phyloP scores from a whole-genome alignment of 92 coral and sea anemone genomes.

The Palythoa caribaeorum region DNA sequence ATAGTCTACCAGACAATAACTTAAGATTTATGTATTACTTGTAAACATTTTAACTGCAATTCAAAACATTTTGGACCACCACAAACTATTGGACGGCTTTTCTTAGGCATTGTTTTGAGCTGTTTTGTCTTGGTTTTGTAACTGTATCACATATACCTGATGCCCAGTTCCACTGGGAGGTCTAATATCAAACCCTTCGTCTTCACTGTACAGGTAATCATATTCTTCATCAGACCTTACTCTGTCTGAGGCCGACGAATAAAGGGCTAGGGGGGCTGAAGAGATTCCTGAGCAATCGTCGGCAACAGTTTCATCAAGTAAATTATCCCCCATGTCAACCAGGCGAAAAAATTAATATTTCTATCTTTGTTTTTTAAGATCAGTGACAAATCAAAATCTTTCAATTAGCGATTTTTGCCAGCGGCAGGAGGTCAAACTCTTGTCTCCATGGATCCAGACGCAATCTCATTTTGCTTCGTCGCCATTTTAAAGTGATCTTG shows the following conservation, averaged over 20 bases:
- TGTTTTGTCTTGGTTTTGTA: background rate
- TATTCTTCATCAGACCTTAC: conserved; percentile 52
- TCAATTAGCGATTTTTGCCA: background rate
- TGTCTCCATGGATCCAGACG: conserved; percentile 33
- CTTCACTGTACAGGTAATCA: conserved; percentile 45
- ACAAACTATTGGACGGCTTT: too few species aligned
- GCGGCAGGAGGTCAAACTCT: too few species aligned
- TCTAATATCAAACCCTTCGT: conserved; percentile 62
- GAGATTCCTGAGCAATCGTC: conserved; percentile 39
- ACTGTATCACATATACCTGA: conserved; percentile 59
- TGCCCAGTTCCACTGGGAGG: conserved; percentile 90
- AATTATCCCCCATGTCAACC: background rate
- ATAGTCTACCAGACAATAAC: too few species aligned
- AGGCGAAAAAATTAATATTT: too few species aligned
- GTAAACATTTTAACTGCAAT: too few species aligned
- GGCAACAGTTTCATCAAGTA: conserved; percentile 20
- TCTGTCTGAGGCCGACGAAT: conserved; percentile 28
- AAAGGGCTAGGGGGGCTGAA: conserved; percentile 12
- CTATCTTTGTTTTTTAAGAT: background rate
- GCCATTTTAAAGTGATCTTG: conserved; percentile 14
- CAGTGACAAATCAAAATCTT: background rate
- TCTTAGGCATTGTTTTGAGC: background rate
- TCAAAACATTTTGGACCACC: too few species aligned
- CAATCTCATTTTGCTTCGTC: background rate
- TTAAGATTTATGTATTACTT: too few species aligned